Evolutionary conservation across 2,888 invertebrate species (phyloP), one percentile per base, ranked within the genome.

Genomic region (Megaustenia siamemsis): DNA sequence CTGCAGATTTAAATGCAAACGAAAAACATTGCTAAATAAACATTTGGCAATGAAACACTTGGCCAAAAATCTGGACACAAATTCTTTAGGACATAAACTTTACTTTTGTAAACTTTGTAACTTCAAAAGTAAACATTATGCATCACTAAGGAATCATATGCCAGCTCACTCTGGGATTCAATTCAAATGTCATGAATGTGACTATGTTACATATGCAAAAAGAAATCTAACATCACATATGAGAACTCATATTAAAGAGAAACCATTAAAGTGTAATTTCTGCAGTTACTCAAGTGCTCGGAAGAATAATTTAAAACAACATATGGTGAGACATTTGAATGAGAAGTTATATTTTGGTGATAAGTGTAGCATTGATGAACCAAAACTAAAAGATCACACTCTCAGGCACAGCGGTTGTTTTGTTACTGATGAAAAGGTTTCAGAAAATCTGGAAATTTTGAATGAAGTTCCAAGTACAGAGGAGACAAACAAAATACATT

Each of bases 221-320:
- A 80, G 80, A 53, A 86, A 80, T 56, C 21, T 80, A 49, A 1
- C 21, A 18, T 80, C 80, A 12, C 80, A 80, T 38, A 69, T 68
- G 56, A 66, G 35, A 53, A 53, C 49, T 53, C 80, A 80, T 38
- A 45, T 24, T 10, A 49, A 18, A 32, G 69, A 80, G 15, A 68
- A 80, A 53, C 80, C 80, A 18, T 80, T 80, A 21, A 80, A 69
- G 32, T 80, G 80, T 45, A 32, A 24, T 38, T 80, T 80, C 40
- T 80, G 80, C n/a, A 32, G 45, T 15, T 80, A 80, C 32, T 45
- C 49, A 21, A 80, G 83, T 71, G 86, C 81, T 35, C 77, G 83
- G 21, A 86, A 86, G 21, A 83, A 83, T 28, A 86, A 86, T 53
- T 69, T 81, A 40, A 80, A 86, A 69, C 75, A 76, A 43, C 86